phyloP scores from a whole-genome alignment of 1,140 invertebrate species.

The Pseudobourletiella spinata region DNA sequence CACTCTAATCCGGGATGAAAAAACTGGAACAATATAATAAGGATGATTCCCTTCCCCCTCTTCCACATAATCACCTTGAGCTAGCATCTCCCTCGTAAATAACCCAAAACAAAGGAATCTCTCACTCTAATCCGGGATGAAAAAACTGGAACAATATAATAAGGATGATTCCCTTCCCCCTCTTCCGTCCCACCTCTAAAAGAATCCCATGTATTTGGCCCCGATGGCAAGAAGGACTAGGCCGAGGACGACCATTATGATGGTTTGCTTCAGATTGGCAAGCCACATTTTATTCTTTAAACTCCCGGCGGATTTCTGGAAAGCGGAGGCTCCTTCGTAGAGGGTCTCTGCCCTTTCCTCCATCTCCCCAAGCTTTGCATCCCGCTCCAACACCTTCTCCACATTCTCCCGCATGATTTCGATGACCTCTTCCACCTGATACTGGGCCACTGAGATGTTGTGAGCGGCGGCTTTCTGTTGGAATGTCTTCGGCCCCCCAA shows the following conservation, averaged over 20 bases:
- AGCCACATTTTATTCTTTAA: constrained; percentile 58
- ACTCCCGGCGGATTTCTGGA: constrained; percentile 56
- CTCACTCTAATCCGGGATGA: no score
- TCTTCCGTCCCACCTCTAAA: no score
- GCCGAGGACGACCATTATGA: constrained; percentile 5
- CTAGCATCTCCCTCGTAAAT: no score
- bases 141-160: no score
- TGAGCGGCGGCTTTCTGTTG: constrained; percentile 5
- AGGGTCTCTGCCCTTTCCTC: constrained; percentile 77
- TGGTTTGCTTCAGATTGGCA: constrained; percentile 49
- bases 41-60: no score
- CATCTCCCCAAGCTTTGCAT: constrained; percentile 89
- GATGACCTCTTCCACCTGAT: constrained; percentile 53
- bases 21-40: no score
- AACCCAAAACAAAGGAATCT: no score
- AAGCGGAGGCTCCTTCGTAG: constrained; percentile 56
- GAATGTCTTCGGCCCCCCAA: neutral
- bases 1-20: no score
- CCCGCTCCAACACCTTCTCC: constrained; percentile 90
- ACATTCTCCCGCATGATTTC: constrained; percentile 95
- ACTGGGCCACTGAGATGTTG: neutral
- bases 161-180: no score
- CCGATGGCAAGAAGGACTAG: neutral
- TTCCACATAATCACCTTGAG: no score
- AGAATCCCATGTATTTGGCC: neutral